Percentiles rank a stretch among this genome's conserved stretches.
Conservation (phyloP, 2,113 vertebrate species). For the Sprattus sprattus region DNA sequence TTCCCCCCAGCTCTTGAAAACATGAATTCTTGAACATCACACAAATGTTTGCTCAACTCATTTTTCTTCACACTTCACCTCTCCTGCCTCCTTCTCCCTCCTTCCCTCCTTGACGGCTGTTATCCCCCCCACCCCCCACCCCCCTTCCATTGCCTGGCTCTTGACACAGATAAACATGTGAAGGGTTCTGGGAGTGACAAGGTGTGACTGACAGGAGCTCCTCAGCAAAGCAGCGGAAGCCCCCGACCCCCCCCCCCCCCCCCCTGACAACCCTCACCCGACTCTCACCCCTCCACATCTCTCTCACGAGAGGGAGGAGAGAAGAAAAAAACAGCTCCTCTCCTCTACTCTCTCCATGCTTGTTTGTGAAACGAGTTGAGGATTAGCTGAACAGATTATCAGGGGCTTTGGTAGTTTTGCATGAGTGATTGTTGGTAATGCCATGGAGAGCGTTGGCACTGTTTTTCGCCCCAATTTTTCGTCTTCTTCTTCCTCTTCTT, state of each 20-base stretch:
- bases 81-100: not conserved
- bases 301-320: not conserved
- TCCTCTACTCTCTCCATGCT: conserved; percentile 57
- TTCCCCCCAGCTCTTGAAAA: not conserved
- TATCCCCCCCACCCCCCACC: not conserved
- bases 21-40: not conserved
- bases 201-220: conserved; percentile 33
- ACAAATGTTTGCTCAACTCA: conserved; percentile 2
- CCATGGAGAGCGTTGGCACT: conserved; percentile 60
- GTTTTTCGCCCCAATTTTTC: not conserved
- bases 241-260: not conserved
- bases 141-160: not conserved
- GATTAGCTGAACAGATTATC: conserved; percentile 75
- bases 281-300: not conserved
- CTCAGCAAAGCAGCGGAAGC: not conserved
- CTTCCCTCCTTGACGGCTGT: not conserved
- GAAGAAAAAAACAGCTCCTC: conserved; percentile 21
- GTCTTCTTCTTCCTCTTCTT: not conserved
- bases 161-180: conserved; percentile 22
- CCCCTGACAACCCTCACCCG: not conserved
- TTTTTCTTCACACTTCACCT: not conserved
- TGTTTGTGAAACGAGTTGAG: conserved; percentile 61
- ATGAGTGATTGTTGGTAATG: conserved; percentile 76
- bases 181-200: conserved; percentile 23
- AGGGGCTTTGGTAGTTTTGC: conserved; percentile 72